These are phyloP conservation scores for Cryptocheilus praepositus DNA, from an alignment of 2,888 invertebrate species.

Conservation along the genomic window DNA sequence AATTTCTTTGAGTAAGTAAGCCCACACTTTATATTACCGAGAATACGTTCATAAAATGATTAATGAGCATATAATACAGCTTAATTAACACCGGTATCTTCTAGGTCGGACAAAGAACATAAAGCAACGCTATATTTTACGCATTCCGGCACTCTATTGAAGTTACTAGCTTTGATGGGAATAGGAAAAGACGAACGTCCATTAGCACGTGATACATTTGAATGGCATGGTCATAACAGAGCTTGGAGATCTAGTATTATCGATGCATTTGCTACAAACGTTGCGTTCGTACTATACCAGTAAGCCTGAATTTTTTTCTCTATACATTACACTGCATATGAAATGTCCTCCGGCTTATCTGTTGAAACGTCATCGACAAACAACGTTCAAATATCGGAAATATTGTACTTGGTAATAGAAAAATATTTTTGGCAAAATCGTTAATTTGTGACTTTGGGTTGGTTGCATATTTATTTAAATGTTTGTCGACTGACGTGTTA, in stretches of 20 bases:
- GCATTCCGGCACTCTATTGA: conserved; percentile 89
- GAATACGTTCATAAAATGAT: not conserved
- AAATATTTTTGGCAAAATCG: conserved; percentile 2
- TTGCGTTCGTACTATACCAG: conserved; percentile 86
- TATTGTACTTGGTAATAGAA: not conserved
- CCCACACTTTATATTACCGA: not conserved
- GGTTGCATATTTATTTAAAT: not conserved
- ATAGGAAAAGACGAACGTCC: conserved; percentile 82
- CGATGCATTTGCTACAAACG: conserved; percentile 87
- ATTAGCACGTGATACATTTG: conserved; percentile 78
- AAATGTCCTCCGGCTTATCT: not conserved
- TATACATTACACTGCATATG: not conserved
- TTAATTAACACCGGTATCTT: conserved; percentile 12
- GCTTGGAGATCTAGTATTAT: conserved; percentile 78
- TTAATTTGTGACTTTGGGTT: not conserved
- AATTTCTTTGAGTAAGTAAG: conserved; percentile 80
- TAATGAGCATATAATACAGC: too few relatives aligned
- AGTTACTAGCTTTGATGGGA: conserved; percentile 83
- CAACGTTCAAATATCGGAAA: too few relatives aligned
- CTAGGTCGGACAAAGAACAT: conserved; percentile 61
- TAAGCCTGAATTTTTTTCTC: conserved; percentile 72
- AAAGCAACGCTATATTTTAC: conserved; percentile 84
- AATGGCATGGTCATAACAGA: conserved; percentile 74
- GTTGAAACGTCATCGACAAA: too few relatives aligned
- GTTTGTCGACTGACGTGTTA: too few relatives aligned